phyloP scores from a whole-genome alignment of 2,113 vertebrate genomes.

The Cynocephalus volans region DNA sequence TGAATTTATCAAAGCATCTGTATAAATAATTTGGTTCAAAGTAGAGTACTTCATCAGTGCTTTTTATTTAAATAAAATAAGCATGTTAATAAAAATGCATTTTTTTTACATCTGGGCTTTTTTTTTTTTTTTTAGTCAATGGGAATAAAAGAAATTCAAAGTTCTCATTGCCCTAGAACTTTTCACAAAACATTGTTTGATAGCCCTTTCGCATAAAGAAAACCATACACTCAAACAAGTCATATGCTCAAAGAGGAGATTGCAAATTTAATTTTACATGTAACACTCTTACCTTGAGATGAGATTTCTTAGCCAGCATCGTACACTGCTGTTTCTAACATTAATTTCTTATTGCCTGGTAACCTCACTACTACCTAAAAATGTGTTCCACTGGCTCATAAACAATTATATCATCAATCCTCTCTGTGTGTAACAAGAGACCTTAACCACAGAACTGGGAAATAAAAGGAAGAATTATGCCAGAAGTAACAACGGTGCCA shows the following conservation, averaged over 20 bases:
- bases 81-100: not conserved
- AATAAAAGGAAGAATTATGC: slow-evolving; percentile 81
- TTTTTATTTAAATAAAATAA: slow-evolving; percentile 20
- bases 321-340: slow-evolving; percentile 39
- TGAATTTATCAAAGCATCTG: not conserved
- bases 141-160: slow-evolving; percentile 25
- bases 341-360: slow-evolving; percentile 66
- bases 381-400: slow-evolving; percentile 77
- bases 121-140: not conserved
- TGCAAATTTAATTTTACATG: not conserved
- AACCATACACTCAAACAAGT: not conserved
- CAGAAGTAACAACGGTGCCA: slow-evolving; percentile 78
- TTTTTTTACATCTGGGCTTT: slow-evolving; percentile 35
- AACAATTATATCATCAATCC: slow-evolving; percentile 68
- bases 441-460: slow-evolving; percentile 65
- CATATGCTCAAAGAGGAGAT: slow-evolving; percentile 1
- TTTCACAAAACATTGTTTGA: not conserved
- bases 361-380: slow-evolving; percentile 63
- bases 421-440: slow-evolving; percentile 81
- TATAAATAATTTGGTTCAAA: slow-evolving; percentile 13
- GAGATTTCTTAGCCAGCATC: slow-evolving; percentile 78
- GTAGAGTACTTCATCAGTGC: not conserved
- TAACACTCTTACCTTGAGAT: not conserved
- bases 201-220: slow-evolving; percentile 47
- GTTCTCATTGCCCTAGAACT: not conserved